These are phyloP conservation scores for Picus viridis DNA, from an alignment of 2,797 vertebrate species.

Conservation along the genomic window DNA sequence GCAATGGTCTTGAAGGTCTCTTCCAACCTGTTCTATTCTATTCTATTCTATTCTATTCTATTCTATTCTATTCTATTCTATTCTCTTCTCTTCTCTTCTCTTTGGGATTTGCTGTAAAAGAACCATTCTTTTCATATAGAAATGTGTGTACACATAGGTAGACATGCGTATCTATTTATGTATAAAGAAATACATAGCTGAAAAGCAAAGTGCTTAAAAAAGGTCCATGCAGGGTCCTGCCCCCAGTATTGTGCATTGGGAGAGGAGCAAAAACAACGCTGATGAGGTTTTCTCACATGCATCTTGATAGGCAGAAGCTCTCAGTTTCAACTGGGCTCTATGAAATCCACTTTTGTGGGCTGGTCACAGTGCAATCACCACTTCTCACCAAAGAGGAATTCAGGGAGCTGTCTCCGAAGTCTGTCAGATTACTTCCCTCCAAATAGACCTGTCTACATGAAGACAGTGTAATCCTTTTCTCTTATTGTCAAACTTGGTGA, in stretches of 20 bases:
- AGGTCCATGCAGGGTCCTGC: too few species aligned
- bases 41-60: too few species aligned
- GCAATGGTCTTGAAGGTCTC: too few species aligned
- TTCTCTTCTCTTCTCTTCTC: too few species aligned
- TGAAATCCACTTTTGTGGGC: neutral
- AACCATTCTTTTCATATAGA: neutral
- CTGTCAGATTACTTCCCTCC: neutral
- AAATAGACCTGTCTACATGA: fast-evolving
- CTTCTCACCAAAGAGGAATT: neutral
- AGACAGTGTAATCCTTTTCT: neutral
- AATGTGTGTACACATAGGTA: neutral
- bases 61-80: too few species aligned
- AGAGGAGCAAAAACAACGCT: too few species aligned
- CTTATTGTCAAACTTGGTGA: neutral
- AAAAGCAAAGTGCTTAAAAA: too few species aligned
- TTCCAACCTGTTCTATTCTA: too few species aligned
- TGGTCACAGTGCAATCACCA: neutral
- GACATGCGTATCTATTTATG: neutral
- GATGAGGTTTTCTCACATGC: too few species aligned
- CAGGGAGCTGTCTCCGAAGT: neutral
- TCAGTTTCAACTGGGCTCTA: neutral
- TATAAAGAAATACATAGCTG: neutral
- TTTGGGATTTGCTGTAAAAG: neutral
- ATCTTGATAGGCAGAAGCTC: too few species aligned
- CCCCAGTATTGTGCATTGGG: too few species aligned